phyloP scores from a whole-genome alignment of 1,140 invertebrate genomes.

The Monochamus saltuarius region DNA sequence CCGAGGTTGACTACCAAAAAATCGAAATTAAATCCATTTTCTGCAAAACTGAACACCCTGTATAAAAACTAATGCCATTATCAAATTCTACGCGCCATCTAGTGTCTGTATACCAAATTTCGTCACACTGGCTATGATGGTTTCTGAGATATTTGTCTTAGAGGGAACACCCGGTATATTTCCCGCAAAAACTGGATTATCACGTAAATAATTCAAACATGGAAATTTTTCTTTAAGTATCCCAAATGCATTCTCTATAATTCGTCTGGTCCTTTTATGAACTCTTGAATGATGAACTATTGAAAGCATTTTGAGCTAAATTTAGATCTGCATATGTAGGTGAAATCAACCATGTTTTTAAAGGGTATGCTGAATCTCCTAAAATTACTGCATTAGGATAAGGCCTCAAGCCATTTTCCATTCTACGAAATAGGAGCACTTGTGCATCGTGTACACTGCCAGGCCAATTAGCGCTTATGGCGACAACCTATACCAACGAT shows the following conservation, averaged over 20 bases:
- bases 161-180: no score
- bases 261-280: conserved; percentile 15
- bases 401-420: conserved; percentile 13
- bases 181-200: conserved; percentile 12
- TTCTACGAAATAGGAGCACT: conserved; percentile 3
- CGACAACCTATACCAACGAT: no score
- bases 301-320: conserved; percentile 6
- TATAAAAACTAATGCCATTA: no score
- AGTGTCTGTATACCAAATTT: no score
- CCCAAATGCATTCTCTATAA: conserved; percentile 16
- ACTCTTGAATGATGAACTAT: no score
- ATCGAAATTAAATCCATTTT: no score
- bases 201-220: conserved; percentile 2
- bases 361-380: conserved; percentile 16
- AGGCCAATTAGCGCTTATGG: conserved; percentile 19
- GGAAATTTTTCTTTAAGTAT: conserved; percentile 15
- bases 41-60: no score
- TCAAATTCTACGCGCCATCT: no score
- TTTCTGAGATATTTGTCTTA: no score
- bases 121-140: no score
- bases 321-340: conserved; percentile 3
- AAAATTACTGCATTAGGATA: conserved; percentile 9
- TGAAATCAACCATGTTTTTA: conserved; percentile 15
- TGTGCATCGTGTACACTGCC: conserved; percentile 18
- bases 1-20: no score